Base-by-base conservation (phyloP, 2,113 vertebrate species). In the Siniperca chuatsi region DNA sequence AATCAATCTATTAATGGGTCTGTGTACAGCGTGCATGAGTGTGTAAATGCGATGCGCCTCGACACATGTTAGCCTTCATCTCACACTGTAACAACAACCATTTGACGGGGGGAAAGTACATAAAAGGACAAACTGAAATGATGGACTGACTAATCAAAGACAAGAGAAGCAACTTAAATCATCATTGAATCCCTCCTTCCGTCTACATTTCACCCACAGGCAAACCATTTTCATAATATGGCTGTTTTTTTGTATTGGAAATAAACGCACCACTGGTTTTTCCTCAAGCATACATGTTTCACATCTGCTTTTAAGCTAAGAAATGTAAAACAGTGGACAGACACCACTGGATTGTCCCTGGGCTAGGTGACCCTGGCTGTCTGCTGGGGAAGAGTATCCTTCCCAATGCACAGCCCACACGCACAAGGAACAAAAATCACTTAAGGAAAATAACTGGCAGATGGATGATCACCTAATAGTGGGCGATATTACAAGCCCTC, bases 321-420 rank as follows among this genome's bases (percentile, higher is more conserved):
- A 84, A 52, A 68, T 64, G 10, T 25, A 81, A 82, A 89, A 60
- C 55, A 77, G 65, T 20, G n/a, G 37, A 80, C 57, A 83, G 80
- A 69, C 61, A 70, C 42, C 18, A 44, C 29, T 78, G 29, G 35
- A 57, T 78, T 73, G 15, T 60, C 16, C 3, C 23, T 37, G 29
- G 16, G 44, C 50, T n/a, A 55, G 25, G 75, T 79, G 72, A 69
- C 73, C 50, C 46, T 61, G 65, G 48, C 7, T 29, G 3, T 79
- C 69, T 68, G 18, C 35, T 42, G 52, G 21, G 35, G 25, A 75
- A 75, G 52, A 71, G 18, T 13, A 50, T n/a, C 69, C 71, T 12
- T 46, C 29, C 20, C 46, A 20, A 72, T 0, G 2, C 42, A 75
- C 37, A 73, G 71, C 54, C 40, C 18, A 57, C 37, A 78, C 64